A percentile compares a stretch with the other conserved stretches of the same genome.
These are phyloP conservation scores for Linyphia triangularis DNA, from an alignment of 2,888 invertebrate genomes.

Conservation along the genomic window DNA sequence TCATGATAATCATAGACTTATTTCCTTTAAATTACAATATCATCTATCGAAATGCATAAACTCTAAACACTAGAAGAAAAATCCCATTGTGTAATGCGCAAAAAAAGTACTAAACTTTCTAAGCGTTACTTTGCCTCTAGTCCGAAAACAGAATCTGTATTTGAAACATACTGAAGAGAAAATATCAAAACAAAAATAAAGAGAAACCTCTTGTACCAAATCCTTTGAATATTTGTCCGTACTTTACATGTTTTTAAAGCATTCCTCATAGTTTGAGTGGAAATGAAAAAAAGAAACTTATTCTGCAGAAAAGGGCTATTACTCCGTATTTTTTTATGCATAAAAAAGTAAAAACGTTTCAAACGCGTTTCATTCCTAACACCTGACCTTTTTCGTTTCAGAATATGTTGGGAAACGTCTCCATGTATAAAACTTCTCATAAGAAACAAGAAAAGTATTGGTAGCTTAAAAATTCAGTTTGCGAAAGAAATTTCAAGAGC, in stretches of 20 bases:
- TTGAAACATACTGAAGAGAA: not conserved
- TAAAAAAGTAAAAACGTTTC: not conserved
- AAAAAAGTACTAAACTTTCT: too few species aligned
- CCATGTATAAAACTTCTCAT: too few species aligned
- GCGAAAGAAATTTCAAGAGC: too few species aligned
- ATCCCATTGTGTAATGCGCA: too few species aligned
- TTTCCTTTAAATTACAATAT: too few species aligned
- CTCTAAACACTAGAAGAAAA: too few species aligned
- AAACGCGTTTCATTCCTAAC: not conserved
- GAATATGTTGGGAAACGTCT: not conserved
- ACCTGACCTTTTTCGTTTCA: not conserved
- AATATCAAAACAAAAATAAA: not conserved
- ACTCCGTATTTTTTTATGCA: too few species aligned
- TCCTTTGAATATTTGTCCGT: not conserved
- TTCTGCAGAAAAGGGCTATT: not conserved
- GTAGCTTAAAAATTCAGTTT: too few species aligned
- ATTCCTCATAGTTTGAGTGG: not conserved
- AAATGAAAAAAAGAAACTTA: not conserved
- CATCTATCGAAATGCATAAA: too few species aligned
- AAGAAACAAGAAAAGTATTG: too few species aligned
- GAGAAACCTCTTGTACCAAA: not conserved
- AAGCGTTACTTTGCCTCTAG: too few species aligned
- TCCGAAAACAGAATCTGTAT: not conserved
- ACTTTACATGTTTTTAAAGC: not conserved
- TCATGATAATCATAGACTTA: too few species aligned